phyloP scores from a whole-genome alignment of 2,113 vertebrate genomes.

The Poicephalus gulielmi region DNA sequence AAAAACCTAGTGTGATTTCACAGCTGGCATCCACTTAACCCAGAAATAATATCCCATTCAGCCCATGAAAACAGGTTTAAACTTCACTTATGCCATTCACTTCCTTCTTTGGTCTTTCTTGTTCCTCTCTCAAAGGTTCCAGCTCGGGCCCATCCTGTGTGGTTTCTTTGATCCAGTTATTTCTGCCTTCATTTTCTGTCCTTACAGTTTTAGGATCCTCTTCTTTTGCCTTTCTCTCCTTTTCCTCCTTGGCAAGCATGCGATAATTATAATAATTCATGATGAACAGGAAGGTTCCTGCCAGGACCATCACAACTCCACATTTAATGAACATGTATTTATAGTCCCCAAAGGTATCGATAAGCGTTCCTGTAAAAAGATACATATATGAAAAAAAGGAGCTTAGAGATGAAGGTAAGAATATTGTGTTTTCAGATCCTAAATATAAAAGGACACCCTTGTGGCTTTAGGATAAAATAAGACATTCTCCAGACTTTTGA shows the following conservation, averaged over 20 bases:
- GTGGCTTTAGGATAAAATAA: background rate
- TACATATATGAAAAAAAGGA: background rate
- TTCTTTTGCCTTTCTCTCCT: conserved; percentile 29
- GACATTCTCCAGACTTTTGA: background rate
- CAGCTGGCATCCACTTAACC: background rate
- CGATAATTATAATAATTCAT: conserved; percentile 83
- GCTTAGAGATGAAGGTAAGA: background rate
- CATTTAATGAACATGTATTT: conserved; percentile 83
- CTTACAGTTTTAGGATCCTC: conserved; percentile 42
- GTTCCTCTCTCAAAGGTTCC: conserved; percentile 2
- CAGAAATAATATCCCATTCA: background rate
- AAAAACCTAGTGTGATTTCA: conserved; percentile 8
- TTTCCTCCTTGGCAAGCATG: conserved; percentile 72
- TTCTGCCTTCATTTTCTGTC: conserved; percentile 34
- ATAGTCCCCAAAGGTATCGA: conserved; percentile 78
- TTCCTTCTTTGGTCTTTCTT: conserved; percentile 31
- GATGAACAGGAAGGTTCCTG: conserved; percentile 79
- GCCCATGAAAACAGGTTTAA: background rate
- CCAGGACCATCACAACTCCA: conserved; percentile 76
- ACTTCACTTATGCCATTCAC: conserved; percentile 12
- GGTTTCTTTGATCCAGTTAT: background rate
- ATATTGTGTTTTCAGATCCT: background rate
- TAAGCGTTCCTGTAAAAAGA: conserved; percentile 73
- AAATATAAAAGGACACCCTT: background rate
- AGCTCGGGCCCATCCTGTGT: conserved; percentile 34